A percentile compares a stretch with the other conserved stretches of the same genome.
Conservation (phyloP, 2,888 invertebrate genomes). For the Helobdella robusta region DNA sequence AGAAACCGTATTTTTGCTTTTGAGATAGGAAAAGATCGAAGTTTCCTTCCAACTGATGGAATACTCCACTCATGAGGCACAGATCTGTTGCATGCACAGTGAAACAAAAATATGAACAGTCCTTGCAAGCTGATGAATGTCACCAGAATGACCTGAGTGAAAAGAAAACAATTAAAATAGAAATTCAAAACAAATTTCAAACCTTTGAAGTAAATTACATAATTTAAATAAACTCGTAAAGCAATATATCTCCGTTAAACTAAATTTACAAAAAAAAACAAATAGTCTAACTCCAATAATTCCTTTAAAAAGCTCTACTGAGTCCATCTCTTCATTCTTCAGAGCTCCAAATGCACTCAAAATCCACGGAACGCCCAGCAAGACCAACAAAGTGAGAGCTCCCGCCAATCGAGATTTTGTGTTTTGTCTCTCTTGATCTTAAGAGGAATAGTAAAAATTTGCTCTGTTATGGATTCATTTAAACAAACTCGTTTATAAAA, state of each 20-base stretch:
- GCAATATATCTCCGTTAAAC: no score
- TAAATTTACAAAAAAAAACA: no score
- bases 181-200: no score
- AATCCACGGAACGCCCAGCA: constrained; percentile 32
- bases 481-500: no score
- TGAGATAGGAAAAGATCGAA: no score
- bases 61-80: constrained; percentile 16
- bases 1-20: no score
- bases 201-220: no score
- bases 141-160: constrained; percentile 28
- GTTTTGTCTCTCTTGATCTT: constrained; percentile 5
- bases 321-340: not conserved
- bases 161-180: no score
- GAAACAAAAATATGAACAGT: constrained; percentile 31
- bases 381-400: constrained; percentile 28
- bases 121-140: constrained; percentile 30
- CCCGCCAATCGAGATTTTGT: constrained; percentile 24
- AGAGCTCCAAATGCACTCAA: constrained; percentile 30
- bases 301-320: constrained; percentile 14
- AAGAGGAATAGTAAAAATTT: no score
- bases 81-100: constrained; percentile 24
- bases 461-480: no score
- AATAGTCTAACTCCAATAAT: constrained; percentile 21
- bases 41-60: no score
- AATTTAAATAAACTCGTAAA: no score